Evolutionary conservation across 2,113 vertebrate genomes (phyloP).

Genomic region (Echinops telfairi): DNA sequence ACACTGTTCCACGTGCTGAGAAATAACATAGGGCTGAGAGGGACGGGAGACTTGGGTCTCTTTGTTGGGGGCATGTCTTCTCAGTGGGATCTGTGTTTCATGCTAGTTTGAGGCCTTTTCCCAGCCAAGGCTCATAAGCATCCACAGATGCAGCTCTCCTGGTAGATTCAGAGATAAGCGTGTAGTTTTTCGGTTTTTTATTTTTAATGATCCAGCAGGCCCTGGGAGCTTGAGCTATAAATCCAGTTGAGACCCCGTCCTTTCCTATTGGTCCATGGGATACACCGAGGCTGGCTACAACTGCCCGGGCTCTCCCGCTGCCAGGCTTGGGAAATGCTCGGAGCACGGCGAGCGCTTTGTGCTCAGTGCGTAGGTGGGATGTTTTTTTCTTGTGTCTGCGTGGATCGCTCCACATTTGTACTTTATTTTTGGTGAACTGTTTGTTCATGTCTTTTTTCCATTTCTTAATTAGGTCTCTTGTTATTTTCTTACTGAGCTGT

Average conservation of each 20-base stretch:
- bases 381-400: neutral
- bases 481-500: no score
- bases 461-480: no score
- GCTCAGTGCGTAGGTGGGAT: neutral
- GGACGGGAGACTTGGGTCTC: neutral
- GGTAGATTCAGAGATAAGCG: neutral
- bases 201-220: neutral
- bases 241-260: neutral
- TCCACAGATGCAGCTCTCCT: neutral
- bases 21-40: neutral
- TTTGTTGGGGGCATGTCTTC: neutral
- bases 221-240: neutral
- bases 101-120: conserved; percentile 27
- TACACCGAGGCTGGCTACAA: neutral
- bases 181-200: neutral
- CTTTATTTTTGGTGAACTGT: no score
- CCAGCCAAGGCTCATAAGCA: neutral
- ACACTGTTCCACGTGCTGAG: neutral
- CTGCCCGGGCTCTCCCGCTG: neutral
- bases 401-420: neutral
- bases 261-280: neutral
- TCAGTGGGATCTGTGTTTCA: neutral
- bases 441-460: no score
- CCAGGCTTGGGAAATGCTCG: neutral
- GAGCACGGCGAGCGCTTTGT: conserved; percentile 30